Percentiles rank a stretch among this genome's conserved stretches.
Conservation (phyloP, 1,140 invertebrate species). For the Thaumetopoea pityocampa region DNA sequence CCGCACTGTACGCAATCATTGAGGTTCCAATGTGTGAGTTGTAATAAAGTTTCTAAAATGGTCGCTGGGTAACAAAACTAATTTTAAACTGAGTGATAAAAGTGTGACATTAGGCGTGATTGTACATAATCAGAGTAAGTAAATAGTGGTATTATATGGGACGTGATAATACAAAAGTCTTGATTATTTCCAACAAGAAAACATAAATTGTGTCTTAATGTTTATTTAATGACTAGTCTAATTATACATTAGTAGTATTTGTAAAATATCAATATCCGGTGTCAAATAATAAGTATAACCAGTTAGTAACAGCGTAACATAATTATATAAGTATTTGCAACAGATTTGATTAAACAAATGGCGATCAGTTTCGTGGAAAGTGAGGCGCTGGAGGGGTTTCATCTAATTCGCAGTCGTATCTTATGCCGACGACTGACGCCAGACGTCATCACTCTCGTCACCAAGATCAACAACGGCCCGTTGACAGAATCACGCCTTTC, state of each 20-base stretch:
- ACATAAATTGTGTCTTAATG: slow-evolving; percentile 28
- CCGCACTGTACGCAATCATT: too few relatives aligned
- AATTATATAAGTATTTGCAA: background rate
- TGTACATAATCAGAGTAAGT: slow-evolving; percentile 43
- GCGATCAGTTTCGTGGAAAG: background rate
- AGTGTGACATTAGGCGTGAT: slow-evolving; percentile 40
- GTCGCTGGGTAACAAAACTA: slow-evolving; percentile 30
- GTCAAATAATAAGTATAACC: too few relatives aligned
- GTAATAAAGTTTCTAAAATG: slow-evolving; percentile 12
- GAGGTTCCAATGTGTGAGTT: too few relatives aligned
- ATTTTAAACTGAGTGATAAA: slow-evolving; percentile 32
- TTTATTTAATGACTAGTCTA: slow-evolving; percentile 31
- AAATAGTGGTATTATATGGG: slow-evolving; percentile 42
- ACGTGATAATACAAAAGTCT: slow-evolving; percentile 42
- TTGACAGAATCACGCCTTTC: slow-evolving; percentile 50
- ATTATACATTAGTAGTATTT: too few relatives aligned
- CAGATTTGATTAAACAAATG: too few relatives aligned
- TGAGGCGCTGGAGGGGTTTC: background rate
- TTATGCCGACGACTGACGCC: slow-evolving; percentile 23
- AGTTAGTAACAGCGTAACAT: too few relatives aligned
- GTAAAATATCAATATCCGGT: too few relatives aligned
- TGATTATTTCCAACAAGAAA: slow-evolving; percentile 27
- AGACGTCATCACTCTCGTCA: slow-evolving; percentile 56
- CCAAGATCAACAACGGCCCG: slow-evolving; percentile 38
- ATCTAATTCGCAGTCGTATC: slow-evolving; percentile 3